Percentiles rank a stretch among this genome's conserved stretches.
Conservation (phyloP, 1,140 invertebrate species). For the Rhagoletis pomonella region DNA sequence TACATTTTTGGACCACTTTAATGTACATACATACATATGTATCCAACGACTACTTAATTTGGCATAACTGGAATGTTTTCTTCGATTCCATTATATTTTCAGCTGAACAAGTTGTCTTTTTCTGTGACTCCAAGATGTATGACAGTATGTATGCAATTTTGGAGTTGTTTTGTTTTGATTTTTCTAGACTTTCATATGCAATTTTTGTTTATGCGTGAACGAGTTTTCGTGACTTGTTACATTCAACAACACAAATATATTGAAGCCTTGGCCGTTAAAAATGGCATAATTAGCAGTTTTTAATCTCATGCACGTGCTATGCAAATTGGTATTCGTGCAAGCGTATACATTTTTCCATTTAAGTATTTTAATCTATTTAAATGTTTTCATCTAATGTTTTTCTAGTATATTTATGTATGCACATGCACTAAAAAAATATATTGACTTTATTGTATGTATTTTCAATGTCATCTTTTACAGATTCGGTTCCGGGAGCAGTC, state of each 20-base stretch:
- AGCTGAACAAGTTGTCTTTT: no score
- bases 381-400: neutral
- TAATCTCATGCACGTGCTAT: constrained; percentile 18
- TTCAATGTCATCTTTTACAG: constrained; percentile 59
- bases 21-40: neutral
- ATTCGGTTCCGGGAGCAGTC: constrained; percentile 79
- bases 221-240: constrained; percentile 8
- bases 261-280: neutral
- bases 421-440: no score
- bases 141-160: no score
- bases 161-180: no score
- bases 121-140: no score
- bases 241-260: neutral
- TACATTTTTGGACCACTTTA: no score
- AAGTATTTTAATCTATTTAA: neutral
- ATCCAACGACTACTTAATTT: no score
- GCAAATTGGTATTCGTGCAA: neutral
- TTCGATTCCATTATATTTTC: no score
- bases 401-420: neutral
- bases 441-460: neutral
- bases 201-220: neutral
- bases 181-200: neutral
- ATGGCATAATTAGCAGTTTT: neutral
- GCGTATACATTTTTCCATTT: neutral
- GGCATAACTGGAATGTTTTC: no score